phyloP scores from a whole-genome alignment of 2,113 vertebrate genomes.

The Onychostruthus taczanowskii region DNA sequence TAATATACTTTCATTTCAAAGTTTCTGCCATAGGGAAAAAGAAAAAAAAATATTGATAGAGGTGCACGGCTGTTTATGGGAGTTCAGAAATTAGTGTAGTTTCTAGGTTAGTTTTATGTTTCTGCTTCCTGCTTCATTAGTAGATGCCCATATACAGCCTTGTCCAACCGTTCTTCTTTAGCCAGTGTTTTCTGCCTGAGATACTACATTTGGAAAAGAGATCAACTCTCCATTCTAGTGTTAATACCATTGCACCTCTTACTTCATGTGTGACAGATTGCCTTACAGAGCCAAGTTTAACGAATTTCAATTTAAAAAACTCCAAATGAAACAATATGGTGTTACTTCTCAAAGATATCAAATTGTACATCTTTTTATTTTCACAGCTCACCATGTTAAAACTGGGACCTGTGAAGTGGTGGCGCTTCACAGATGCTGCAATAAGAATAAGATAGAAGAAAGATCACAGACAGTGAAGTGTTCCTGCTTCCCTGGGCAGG shows the following conservation, averaged over 20 bases:
- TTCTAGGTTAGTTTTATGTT: not conserved
- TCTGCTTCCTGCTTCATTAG: not conserved
- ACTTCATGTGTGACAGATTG: constrained; percentile 6
- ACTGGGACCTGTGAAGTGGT: constrained; percentile 98
- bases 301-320: constrained; percentile 35
- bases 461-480: constrained; percentile 98
- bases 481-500: constrained; percentile 97
- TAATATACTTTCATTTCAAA: not conserved
- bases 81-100: not conserved
- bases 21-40: not conserved
- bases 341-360: not conserved
- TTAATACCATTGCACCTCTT: not conserved
- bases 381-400: constrained; percentile 86
- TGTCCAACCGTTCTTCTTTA: constrained; percentile 16
- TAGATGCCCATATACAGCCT: not conserved
- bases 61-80: not conserved
- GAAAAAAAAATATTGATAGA: not conserved
- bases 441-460: constrained; percentile 99
- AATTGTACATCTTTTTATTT: constrained; percentile 44
- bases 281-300: constrained; percentile 30
- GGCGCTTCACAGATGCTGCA: constrained; percentile 96
- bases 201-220: constrained; percentile 33
- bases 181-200: constrained; percentile 25
- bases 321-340: not conserved
- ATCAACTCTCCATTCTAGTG: constrained; percentile 15